Base-by-base conservation (phyloP, 2,888 invertebrate species). In the Polyploca ridens region DNA sequence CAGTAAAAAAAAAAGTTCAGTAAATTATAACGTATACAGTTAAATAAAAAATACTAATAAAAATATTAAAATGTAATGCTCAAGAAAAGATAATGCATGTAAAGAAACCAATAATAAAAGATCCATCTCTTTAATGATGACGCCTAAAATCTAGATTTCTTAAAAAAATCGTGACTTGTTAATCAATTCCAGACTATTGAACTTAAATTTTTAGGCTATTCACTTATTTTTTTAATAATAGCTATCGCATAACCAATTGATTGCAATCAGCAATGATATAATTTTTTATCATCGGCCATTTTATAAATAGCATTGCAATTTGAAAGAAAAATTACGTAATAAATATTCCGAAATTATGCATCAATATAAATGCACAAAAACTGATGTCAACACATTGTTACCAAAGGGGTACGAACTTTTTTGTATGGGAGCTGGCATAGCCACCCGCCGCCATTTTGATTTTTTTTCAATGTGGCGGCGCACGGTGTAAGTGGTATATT, bases 361-460 rank as follows among this genome's bases (percentile, higher is more conserved):
- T 54, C 54, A 54, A 54, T 54, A 8, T 54, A 10, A 54, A 14
- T 3, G 60, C 49, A 66, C 41, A 66, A 69, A 54, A 49, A 49
- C 19, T 7, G 4, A 54, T 10, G 62, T 59, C 27, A 10, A 65
- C 63, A 64, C 49, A 58, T 38, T 64, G 66, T 63, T n/a, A n/a
- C n/a, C n/a, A n/a, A n/a, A n/a, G n/a, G n/a, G n/a, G n/a, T n/a
- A n/a, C n/a, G n/a, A n/a, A n/a, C n/a, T n/a, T n/a, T n/a, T n/a
- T n/a, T n/a, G n/a, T n/a, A n/a, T n/a, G n/a, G n/a, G n/a, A n/a
- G n/a, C n/a, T n/a, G n/a, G n/a, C n/a, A n/a, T n/a, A n/a, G n/a
- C n/a, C n/a, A n/a, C n/a, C n/a, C n/a, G n/a, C n/a, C n/a, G n/a
- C n/a, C n/a, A n/a, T n/a, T n/a, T n/a, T n/a, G n/a, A n/a, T n/a